Conservation (phyloP, 2,888 invertebrate species). For the Bursaphelenchus okinawaensis region DNA sequence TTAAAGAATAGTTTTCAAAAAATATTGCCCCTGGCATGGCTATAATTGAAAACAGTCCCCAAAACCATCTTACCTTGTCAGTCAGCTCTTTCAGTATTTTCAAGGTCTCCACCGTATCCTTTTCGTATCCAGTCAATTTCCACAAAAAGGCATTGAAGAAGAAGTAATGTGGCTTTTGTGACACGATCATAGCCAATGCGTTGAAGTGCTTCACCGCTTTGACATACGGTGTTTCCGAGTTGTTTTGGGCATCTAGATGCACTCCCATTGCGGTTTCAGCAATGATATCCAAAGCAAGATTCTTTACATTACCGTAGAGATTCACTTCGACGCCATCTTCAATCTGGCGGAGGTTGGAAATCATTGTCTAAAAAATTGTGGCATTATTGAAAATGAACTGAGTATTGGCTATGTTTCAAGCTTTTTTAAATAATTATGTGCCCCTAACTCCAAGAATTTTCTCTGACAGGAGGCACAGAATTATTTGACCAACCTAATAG, state of each 20-base stretch:
- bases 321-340: slow-evolving; percentile 46
- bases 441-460: too few relatives aligned
- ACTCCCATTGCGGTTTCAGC: slow-evolving; percentile 61
- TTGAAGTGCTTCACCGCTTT: slow-evolving; percentile 23
- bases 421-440: too few relatives aligned
- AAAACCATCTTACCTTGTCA: slow-evolving; percentile 47
- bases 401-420: too few relatives aligned
- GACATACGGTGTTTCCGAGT: slow-evolving; percentile 22
- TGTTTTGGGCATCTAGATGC: slow-evolving; percentile 16
- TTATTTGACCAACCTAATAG: too few relatives aligned
- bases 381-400: not conserved
- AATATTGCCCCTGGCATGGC: too few relatives aligned
- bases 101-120: slow-evolving; percentile 7
- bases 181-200: slow-evolving; percentile 16
- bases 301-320: slow-evolving; percentile 60
- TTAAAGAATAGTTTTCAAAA: not conserved
- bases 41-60: too few relatives aligned
- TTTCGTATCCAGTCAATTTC: slow-evolving; percentile 12
- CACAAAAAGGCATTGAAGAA: slow-evolving; percentile 5
- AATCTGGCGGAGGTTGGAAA: slow-evolving; percentile 10
- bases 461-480: too few relatives aligned
- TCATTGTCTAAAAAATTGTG: slow-evolving; percentile 5
- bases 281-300: slow-evolving; percentile 61
- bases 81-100: slow-evolving; percentile 9
- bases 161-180: slow-evolving; percentile 1